phyloP scores from a whole-genome alignment of 2,888 invertebrate species.

The Aporophyla nigra region DNA sequence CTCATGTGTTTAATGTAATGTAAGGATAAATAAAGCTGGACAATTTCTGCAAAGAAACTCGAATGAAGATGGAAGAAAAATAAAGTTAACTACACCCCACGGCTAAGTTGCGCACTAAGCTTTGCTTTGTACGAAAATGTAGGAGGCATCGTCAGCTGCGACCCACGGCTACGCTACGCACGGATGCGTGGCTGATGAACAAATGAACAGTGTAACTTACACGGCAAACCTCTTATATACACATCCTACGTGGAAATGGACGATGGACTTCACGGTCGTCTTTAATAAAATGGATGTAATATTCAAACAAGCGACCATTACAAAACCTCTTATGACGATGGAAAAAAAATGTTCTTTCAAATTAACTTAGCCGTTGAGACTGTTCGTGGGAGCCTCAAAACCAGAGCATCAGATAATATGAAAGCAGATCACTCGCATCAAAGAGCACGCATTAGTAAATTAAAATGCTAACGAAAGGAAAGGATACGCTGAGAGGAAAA shows the following conservation, averaged over 20 bases:
- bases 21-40: too few relatives aligned
- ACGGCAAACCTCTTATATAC: too few relatives aligned
- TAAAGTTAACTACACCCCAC: not conserved
- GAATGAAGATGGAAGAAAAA: not conserved
- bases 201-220: too few relatives aligned
- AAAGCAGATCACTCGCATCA: slow-evolving; percentile 48
- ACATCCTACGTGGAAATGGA: too few relatives aligned
- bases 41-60: not conserved
- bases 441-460: slow-evolving; percentile 59
- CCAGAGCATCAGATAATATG: slow-evolving; percentile 23
- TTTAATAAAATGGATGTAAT: not conserved
- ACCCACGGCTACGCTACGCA: too few relatives aligned
- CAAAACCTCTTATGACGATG: too few relatives aligned
- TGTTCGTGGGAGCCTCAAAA: slow-evolving; percentile 16
- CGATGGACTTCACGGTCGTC: too few relatives aligned
- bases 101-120: too few relatives aligned
- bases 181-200: too few relatives aligned
- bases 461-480: slow-evolving; percentile 53
- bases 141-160: too few relatives aligned
- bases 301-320: not conserved
- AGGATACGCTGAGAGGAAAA: slow-evolving; percentile 38
- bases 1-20: too few relatives aligned
- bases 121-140: too few relatives aligned
- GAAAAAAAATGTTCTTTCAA: slow-evolving; percentile 10
- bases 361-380: slow-evolving; percentile 7